Evolutionary conservation across 2,888 invertebrate genomes (phyloP).

Genomic region (Eurytoma adleriae): DNA sequence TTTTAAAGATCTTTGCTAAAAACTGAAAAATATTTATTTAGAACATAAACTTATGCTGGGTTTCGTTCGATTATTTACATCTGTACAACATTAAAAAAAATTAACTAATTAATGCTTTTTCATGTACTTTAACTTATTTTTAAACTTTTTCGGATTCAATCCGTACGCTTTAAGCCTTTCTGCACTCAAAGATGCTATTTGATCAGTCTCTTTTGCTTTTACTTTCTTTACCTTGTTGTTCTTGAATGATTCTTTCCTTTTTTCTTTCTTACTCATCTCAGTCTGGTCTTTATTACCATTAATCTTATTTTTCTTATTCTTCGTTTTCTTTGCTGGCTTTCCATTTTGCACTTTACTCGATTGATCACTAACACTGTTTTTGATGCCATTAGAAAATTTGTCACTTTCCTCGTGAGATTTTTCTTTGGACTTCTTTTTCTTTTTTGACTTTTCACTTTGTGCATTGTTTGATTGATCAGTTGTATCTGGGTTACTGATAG

Average conservation of each 20-base stretch:
- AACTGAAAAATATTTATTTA: constrained; percentile 33
- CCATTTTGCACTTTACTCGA: neutral
- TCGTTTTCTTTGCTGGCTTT: constrained; percentile 53
- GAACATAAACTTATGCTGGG: constrained; percentile 11
- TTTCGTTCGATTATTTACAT: constrained; percentile 51
- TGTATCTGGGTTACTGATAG: no score
- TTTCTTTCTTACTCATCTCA: constrained; percentile 45
- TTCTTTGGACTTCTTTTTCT: constrained; percentile 24
- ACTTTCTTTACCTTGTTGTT: constrained; percentile 21
- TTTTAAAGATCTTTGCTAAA: no score
- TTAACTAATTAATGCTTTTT: constrained; percentile 74
- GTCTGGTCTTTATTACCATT: constrained; percentile 38
- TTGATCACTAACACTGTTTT: neutral
- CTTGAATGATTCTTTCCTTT: constrained; percentile 50
- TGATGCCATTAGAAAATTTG: no score
- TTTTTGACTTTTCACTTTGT: constrained; percentile 54
- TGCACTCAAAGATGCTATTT: constrained; percentile 78
- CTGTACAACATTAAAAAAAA: constrained; percentile 33
- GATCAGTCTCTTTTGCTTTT: constrained; percentile 61
- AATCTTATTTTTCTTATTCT: constrained; percentile 55
- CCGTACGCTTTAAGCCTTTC: constrained; percentile 93
- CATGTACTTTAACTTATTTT: constrained; percentile 85
- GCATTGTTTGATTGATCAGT: no score
- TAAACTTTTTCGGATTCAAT: constrained; percentile 92
- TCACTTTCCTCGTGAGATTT: neutral